Evolutionary conservation across 2,888 invertebrate genomes (phyloP).

Genomic region (Latrodectus hesperus): DNA sequence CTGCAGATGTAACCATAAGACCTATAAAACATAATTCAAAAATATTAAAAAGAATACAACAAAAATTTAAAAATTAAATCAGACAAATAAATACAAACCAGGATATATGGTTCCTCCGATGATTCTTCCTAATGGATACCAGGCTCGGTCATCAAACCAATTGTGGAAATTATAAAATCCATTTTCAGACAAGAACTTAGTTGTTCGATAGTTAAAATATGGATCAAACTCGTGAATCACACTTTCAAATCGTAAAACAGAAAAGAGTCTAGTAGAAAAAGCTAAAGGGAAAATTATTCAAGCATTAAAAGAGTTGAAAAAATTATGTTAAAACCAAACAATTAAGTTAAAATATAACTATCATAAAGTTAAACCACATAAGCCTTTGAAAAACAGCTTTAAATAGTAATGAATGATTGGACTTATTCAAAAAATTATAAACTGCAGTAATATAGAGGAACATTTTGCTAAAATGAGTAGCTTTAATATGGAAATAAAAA

Average conservation of each 20-base stretch:
- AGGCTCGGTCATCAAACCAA: constrained; percentile 98
- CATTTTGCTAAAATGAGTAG: too few species aligned
- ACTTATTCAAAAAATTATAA: too few species aligned
- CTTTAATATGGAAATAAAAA: too few species aligned
- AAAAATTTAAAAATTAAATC: neutral
- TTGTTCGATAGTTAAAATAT: constrained; percentile 97
- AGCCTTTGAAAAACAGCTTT: too few species aligned
- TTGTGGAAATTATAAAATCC: constrained; percentile 98
- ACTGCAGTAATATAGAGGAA: too few species aligned
- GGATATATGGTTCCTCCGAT: constrained; percentile 97
- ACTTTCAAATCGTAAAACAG: constrained; percentile 95
- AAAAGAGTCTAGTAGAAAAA: constrained; percentile 93
- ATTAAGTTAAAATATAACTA: too few species aligned
- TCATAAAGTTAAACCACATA: too few species aligned
- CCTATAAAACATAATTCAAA: neutral
- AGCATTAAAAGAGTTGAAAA: too few species aligned
- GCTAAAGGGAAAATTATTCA: constrained; percentile 74
- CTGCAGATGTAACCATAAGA: constrained; percentile 95
- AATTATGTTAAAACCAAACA: too few species aligned
- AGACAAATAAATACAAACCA: constrained; percentile 74
- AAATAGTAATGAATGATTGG: too few species aligned
- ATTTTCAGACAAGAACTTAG: constrained; percentile 92
- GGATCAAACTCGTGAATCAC: constrained; percentile 99
- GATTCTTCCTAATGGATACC: constrained; percentile 97
- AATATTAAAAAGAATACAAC: neutral